Conservation (phyloP, 2,888 invertebrate species). For the Diarsia mendica region DNA sequence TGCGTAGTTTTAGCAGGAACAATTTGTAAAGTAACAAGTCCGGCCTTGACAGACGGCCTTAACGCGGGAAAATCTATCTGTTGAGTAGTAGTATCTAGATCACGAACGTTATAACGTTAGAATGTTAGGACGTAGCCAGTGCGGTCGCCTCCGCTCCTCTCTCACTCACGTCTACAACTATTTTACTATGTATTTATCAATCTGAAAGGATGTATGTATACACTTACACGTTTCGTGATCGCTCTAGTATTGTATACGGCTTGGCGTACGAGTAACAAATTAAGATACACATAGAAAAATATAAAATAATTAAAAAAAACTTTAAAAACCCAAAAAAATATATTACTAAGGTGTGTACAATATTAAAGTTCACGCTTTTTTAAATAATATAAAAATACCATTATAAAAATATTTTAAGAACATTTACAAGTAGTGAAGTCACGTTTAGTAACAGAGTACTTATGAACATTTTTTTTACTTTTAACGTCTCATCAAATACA, state of each 20-base stretch:
- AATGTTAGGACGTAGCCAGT: constrained; percentile 45
- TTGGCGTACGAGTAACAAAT: constrained; percentile 86
- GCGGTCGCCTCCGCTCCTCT: constrained; percentile 74
- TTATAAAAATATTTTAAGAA: constrained; percentile 88
- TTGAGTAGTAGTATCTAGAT: constrained; percentile 58
- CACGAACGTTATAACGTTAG: constrained; percentile 43
- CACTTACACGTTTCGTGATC: constrained; percentile 81
- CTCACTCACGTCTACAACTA: constrained; percentile 74
- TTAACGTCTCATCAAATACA: constrained; percentile 78
- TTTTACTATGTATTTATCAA: constrained; percentile 87
- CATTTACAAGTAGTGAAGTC: constrained; percentile 86
- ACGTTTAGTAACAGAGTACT: constrained; percentile 84
- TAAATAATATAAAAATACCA: constrained; percentile 74
- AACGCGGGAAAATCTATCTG: constrained; percentile 66
- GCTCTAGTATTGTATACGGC: constrained; percentile 89
- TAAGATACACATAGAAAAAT: constrained; percentile 81
- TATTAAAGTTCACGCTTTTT: constrained; percentile 86
- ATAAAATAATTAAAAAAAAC: constrained; percentile 71
- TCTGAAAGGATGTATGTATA: constrained; percentile 84
- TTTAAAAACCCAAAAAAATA: constrained; percentile 77
- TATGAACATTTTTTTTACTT: constrained; percentile 79
- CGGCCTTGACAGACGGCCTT: constrained; percentile 70
- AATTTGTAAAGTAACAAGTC: constrained; percentile 70
- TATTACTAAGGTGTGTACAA: constrained; percentile 87
- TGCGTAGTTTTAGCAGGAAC: constrained; percentile 63